Evolutionary conservation across 1,140 invertebrate species (phyloP).

Genomic region (Brachionus calyciflorus): DNA sequence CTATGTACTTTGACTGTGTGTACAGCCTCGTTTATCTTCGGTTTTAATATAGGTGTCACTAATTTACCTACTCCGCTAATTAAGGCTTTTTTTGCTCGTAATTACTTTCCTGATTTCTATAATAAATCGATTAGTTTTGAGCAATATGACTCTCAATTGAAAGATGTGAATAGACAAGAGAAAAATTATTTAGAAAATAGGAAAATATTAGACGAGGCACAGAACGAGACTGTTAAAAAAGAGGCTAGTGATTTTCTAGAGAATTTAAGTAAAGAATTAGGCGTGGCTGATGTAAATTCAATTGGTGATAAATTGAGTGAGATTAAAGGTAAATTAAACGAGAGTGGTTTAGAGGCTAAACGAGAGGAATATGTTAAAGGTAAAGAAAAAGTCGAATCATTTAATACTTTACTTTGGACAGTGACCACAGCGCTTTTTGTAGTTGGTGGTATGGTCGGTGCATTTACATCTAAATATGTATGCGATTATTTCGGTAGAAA

Average conservation of each 20-base stretch:
- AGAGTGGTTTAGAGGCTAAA: background rate
- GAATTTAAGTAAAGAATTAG: too few species aligned
- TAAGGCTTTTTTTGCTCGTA: background rate
- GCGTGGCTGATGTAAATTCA: too few species aligned
- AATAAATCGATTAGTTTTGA: background rate
- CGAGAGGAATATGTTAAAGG: background rate
- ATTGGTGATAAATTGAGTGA: too few species aligned
- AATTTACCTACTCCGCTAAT: conserved; percentile 40
- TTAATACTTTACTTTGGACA: conserved; percentile 38
- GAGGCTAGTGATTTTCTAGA: too few species aligned
- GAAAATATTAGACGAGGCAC: too few species aligned
- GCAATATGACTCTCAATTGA: too few species aligned
- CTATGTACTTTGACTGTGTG: conserved; percentile 3
- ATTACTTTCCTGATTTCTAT: conserved; percentile 19
- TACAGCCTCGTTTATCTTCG: conserved; percentile 15
- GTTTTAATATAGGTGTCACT: conserved; percentile 33
- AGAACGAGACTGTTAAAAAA: too few species aligned
- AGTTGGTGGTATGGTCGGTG: conserved; percentile 41
- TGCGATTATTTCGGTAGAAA: conserved; percentile 7
- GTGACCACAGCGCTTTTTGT: conserved; percentile 41
- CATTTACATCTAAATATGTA: conserved; percentile 39
- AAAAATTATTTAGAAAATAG: too few species aligned
- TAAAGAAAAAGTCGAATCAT: background rate
- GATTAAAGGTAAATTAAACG: background rate
- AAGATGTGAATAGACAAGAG: too few species aligned